phyloP scores from a whole-genome alignment of 2,797 vertebrate genomes.

The Alcedo quadribrachys region DNA sequence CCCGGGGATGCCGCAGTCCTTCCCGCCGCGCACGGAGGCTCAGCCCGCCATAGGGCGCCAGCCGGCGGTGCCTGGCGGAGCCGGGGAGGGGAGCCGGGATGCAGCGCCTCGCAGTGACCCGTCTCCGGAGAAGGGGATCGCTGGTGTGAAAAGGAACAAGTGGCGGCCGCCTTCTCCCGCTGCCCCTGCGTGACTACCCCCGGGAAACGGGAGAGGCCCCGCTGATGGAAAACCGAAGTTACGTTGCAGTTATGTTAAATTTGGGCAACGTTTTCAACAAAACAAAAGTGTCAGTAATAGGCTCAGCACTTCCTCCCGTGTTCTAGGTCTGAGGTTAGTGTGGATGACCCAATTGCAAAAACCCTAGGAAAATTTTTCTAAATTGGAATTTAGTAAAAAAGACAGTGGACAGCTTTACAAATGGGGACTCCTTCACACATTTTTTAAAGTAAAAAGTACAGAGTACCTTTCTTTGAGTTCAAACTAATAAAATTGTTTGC shows the following conservation, averaged over 20 bases:
- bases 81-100: too few species aligned
- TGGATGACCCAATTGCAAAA: background rate
- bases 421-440: rapidly evolving
- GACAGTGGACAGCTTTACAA: background rate
- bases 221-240: rapidly evolving
- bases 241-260: rapidly evolving
- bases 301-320: rapidly evolving
- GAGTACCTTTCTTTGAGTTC: background rate
- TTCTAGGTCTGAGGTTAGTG: too few species aligned
- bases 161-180: rapidly evolving
- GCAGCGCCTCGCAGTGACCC: too few species aligned
- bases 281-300: too few species aligned
- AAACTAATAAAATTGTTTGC: rapidly evolving
- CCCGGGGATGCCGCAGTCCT: too few species aligned
- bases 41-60: background rate
- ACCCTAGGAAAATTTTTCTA: too few species aligned
- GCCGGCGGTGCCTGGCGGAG: background rate
- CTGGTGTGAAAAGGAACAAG: too few species aligned
- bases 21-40: background rate
- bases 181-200: too few species aligned
- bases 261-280: rapidly evolving
- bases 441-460: background rate
- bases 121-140: rapidly evolving
- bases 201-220: background rate
- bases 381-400: background rate